Evolutionary conservation across 1,140 invertebrate species (phyloP).

Genomic region (Eueides isabella): DNA sequence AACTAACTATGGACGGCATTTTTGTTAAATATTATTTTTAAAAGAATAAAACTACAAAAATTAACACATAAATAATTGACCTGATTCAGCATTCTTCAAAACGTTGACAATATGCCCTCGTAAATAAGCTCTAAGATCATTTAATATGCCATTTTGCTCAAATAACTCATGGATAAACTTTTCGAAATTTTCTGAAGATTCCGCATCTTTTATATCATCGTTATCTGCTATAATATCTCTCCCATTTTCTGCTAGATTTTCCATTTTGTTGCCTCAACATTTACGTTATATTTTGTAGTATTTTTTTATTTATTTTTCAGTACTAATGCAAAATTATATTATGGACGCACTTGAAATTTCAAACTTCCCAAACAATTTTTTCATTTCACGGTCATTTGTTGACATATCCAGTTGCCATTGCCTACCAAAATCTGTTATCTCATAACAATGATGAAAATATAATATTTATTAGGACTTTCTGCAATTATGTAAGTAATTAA

Average conservation of each 20-base stretch:
- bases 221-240: conserved; percentile 30
- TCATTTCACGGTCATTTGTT: conserved; percentile 59
- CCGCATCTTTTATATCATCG: conserved; percentile 38
- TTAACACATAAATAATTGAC: conserved; percentile 43
- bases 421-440: conserved; percentile 7
- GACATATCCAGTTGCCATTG: conserved; percentile 57
- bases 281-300: conserved; percentile 4
- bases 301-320: conserved; percentile 1
- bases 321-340: background rate
- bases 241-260: conserved; percentile 34
- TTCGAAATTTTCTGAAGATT: conserved; percentile 81
- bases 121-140: conserved; percentile 81
- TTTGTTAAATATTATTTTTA: background rate
- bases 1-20: background rate
- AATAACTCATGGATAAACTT: conserved; percentile 81
- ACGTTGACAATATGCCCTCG: conserved; percentile 82
- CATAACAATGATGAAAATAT: background rate
- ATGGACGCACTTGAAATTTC: conserved; percentile 47
- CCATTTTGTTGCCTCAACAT: conserved; percentile 36
- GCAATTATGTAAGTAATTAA: background rate
- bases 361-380: conserved; percentile 65
- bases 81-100: conserved; percentile 73
- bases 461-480: background rate
- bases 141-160: conserved; percentile 82
- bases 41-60: background rate